Percentiles rank a stretch among this genome's conserved stretches.
These are phyloP conservation scores for Halcyon malimbica DNA, from an alignment of 2,113 vertebrate genomes.

Conservation along the genomic window DNA sequence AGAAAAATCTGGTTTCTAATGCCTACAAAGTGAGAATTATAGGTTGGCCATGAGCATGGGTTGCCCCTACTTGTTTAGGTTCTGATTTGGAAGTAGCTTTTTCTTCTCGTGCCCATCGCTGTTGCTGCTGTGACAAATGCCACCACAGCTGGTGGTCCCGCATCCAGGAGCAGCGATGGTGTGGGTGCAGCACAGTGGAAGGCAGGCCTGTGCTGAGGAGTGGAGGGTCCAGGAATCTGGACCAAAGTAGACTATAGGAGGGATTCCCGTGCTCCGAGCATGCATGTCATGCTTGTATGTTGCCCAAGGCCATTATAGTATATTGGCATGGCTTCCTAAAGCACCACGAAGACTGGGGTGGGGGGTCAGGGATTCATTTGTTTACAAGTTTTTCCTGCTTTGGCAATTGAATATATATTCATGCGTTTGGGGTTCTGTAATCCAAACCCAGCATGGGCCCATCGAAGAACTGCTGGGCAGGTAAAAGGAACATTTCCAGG, in stretches of 20 bases:
- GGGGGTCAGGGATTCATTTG: not conserved
- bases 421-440: not conserved
- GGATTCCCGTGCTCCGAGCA: not conserved
- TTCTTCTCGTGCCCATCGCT: not conserved
- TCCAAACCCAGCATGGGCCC: rapidly evolving
- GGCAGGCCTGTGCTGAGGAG: not conserved
- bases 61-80: not conserved
- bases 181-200: not conserved
- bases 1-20: not conserved
- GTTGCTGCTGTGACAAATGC: not conserved
- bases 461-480: not conserved
- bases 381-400: not conserved
- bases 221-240: not conserved
- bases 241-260: not conserved
- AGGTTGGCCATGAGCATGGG: not conserved
- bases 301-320: not conserved
- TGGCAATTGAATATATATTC: not conserved
- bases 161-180: not conserved
- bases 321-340: not conserved
- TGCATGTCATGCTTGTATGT: not conserved
- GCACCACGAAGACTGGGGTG: not conserved
- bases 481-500: not conserved
- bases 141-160: not conserved
- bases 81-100: not conserved
- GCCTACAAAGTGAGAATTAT: not conserved